Evolutionary conservation across 2,113 vertebrate species (phyloP).

Genomic region (Vulpes lagopus): DNA sequence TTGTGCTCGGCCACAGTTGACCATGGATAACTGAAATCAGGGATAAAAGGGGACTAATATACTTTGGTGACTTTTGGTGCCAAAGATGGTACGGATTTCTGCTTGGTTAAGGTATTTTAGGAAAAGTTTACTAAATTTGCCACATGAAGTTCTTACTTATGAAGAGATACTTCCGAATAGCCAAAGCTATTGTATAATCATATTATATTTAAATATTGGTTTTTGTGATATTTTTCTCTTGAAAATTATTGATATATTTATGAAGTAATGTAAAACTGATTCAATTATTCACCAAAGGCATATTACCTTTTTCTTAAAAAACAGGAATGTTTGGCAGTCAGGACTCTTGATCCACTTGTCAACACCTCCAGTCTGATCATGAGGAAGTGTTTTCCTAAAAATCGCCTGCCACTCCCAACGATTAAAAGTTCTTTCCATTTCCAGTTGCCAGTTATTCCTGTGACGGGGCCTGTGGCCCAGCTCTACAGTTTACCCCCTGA

Average conservation of each 20-base stretch:
- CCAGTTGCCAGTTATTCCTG: slow-evolving; percentile 93
- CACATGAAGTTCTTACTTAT: neutral
- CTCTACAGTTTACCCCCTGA: slow-evolving; percentile 94
- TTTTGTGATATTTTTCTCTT: slow-evolving; percentile 12
- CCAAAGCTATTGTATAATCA: slow-evolving; percentile 24
- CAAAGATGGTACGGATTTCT: slow-evolving; percentile 31
- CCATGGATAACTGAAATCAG: neutral
- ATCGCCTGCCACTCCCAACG: slow-evolving; percentile 96
- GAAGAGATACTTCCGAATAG: slow-evolving; percentile 14
- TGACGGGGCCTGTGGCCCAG: slow-evolving; percentile 94
- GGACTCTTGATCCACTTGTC: slow-evolving; percentile 96
- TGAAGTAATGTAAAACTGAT: slow-evolving; percentile 8
- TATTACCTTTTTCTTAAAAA: slow-evolving; percentile 63
- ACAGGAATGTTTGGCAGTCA: slow-evolving; percentile 97
- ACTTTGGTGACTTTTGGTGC: neutral
- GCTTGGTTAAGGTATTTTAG: neutral
- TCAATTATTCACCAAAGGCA: neutral
- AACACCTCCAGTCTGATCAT: slow-evolving; percentile 98
- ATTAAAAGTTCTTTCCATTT: slow-evolving; percentile 96
- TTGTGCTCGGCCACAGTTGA: neutral
- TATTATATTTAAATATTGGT: neutral
- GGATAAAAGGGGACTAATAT: neutral
- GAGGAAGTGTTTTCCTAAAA: slow-evolving; percentile 99
- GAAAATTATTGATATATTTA: slow-evolving; percentile 3
- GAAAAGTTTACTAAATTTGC: neutral